Conservation (phyloP, 2,113 vertebrate species). For the Sitta europaea region DNA sequence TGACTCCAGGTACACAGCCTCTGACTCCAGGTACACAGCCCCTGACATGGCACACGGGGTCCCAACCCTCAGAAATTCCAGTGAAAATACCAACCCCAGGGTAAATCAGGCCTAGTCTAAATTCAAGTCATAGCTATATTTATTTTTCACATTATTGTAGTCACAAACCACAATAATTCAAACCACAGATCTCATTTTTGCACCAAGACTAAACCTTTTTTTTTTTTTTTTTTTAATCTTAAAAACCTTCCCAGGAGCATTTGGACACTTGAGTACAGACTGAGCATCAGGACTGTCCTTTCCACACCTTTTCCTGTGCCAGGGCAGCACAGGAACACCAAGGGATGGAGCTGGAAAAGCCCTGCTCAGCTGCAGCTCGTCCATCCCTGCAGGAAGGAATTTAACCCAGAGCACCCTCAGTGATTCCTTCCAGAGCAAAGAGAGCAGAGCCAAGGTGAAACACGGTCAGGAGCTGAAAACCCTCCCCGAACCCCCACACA, state of each 20-base stretch:
- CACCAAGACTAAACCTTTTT: neutral
- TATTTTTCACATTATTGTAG: neutral
- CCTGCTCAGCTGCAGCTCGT: neutral
- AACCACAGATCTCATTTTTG: neutral
- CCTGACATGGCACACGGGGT: fast-evolving
- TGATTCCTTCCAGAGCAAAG: fast-evolving
- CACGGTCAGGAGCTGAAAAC: neutral
- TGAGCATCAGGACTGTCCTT: fast-evolving
- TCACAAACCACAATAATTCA: neutral
- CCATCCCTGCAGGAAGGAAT: neutral
- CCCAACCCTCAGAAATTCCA: neutral
- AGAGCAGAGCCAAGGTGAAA: constrained; percentile 13
- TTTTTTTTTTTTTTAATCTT: neutral
- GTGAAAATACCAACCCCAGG: neutral
- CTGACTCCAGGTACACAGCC: too few relatives aligned
- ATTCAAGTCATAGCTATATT: neutral
- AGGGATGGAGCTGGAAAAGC: neutral
- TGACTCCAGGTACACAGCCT: neutral
- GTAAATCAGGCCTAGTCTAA: fast-evolving
- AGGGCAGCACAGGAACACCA: neutral
- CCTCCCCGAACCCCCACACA: neutral
- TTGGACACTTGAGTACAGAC: fast-evolving
- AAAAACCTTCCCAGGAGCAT: neutral
- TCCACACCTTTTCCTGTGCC: fast-evolving
- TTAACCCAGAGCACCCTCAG: neutral